These are phyloP conservation scores for Sipha maydis DNA, from an alignment of 2,888 invertebrate genomes.

Conservation along the genomic window DNA sequence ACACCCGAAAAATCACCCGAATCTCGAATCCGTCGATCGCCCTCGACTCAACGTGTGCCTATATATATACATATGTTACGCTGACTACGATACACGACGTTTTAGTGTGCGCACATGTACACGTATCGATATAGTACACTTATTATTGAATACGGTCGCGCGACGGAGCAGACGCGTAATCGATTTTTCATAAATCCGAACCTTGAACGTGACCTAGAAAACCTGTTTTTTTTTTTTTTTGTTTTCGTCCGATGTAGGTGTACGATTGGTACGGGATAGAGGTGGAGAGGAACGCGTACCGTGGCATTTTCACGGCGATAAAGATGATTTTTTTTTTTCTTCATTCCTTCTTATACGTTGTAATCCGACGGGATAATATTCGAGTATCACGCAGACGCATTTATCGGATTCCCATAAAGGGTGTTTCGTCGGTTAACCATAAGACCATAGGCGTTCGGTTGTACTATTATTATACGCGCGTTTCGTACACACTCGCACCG, in stretches of 20 bases:
- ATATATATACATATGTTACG: no score
- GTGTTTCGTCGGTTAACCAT: slow-evolving; percentile 20
- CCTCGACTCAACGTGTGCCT: background rate
- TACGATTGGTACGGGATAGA: background rate
- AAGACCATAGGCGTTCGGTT: background rate
- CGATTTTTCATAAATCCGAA: slow-evolving; percentile 42
- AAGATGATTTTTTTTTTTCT: background rate
- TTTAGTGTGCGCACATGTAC: no score
- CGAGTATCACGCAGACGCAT: background rate
- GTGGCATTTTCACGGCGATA: slow-evolving; percentile 5
- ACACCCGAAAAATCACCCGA: background rate
- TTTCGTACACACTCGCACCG: background rate
- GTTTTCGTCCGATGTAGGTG: background rate
- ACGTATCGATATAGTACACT: background rate
- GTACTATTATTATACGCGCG: background rate
- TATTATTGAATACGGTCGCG: background rate
- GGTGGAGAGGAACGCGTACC: no score
- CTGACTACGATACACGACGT: no score
- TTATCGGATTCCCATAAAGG: slow-evolving; percentile 36
- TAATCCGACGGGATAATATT: no score
- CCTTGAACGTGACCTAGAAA: slow-evolving; percentile 42
- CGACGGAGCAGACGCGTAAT: background rate
- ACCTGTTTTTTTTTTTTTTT: slow-evolving; percentile 22
- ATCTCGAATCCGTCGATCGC: background rate
- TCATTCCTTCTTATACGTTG: background rate